Conservation (phyloP, 2,888 invertebrate species). For the Eristalinus aeneus region DNA sequence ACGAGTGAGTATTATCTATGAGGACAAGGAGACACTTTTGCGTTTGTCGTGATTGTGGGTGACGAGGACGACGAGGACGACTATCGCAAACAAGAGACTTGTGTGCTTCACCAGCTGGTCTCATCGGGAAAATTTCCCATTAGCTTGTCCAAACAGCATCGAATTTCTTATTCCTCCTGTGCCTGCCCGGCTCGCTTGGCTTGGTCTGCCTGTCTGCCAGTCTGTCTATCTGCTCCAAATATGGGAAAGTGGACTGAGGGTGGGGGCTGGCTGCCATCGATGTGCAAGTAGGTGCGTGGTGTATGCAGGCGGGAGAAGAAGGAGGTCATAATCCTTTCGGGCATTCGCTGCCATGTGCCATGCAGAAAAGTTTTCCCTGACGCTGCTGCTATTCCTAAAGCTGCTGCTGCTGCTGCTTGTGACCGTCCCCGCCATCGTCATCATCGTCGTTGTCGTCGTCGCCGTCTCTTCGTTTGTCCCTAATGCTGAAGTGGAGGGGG, state of each 20-base stretch:
- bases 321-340: conserved; percentile 50
- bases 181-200: too few relatives aligned
- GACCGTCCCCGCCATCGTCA: not conserved
- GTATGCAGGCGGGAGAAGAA: not conserved
- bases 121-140: conserved; percentile 75
- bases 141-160: conserved; percentile 77
- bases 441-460: not conserved
- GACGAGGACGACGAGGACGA: conserved; percentile 30
- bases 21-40: not conserved
- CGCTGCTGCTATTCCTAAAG: too few relatives aligned
- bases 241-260: too few relatives aligned
- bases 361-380: conserved; percentile 48
- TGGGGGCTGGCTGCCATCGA: not conserved
- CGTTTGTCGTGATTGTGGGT: conserved; percentile 39
- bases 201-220: not conserved
- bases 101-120: conserved; percentile 55
- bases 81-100: conserved; percentile 61
- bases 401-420: not conserved
- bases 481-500: not conserved
- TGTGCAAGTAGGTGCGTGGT: not conserved
- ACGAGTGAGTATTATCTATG: not conserved
- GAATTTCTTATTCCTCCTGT: conserved; percentile 43
- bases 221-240: not conserved
- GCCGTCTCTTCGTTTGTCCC: not conserved
- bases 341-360: conserved; percentile 44